phyloP scores from a whole-genome alignment of 2,113 vertebrate genomes.

The Narcine bancroftii region DNA sequence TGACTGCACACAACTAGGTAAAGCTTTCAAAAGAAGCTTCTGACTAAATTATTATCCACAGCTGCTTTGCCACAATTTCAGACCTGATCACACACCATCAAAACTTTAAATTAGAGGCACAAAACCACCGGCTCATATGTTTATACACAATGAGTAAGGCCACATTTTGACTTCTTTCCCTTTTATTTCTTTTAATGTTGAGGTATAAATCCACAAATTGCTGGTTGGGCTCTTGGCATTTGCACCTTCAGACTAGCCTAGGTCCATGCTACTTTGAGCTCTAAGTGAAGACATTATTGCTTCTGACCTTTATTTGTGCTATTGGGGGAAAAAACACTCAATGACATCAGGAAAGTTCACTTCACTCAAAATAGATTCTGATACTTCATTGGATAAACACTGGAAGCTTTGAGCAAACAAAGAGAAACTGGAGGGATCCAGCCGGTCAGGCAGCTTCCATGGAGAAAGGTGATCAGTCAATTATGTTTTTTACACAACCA shows the following conservation, averaged over 20 bases:
- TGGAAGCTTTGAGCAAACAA: too few species aligned
- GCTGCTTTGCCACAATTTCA: not conserved
- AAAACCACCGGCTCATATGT: not conserved
- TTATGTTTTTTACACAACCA: too few species aligned
- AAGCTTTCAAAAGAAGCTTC: not conserved
- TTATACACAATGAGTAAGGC: not conserved
- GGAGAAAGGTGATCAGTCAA: too few species aligned
- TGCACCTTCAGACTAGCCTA: not conserved
- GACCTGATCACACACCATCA: not conserved
- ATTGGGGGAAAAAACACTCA: not conserved
- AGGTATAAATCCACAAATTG: constrained; percentile 32
- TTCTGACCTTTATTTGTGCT: not conserved
- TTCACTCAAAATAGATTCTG: not conserved
- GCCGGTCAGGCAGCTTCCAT: too few species aligned
- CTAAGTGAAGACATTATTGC: not conserved
- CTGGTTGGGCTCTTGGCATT: not conserved
- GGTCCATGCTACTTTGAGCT: not conserved
- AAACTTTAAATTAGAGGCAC: not conserved
- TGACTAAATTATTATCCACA: not conserved
- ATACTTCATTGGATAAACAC: too few species aligned
- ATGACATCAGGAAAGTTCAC: not conserved
- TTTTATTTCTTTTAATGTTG: not conserved
- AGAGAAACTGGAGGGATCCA: too few species aligned
- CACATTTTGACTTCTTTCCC: too few species aligned
- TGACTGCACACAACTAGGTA: not conserved